Evolutionary conservation across 2,113 vertebrate genomes (phyloP).

Genomic region (Ailuropoda melanoleuca): DNA sequence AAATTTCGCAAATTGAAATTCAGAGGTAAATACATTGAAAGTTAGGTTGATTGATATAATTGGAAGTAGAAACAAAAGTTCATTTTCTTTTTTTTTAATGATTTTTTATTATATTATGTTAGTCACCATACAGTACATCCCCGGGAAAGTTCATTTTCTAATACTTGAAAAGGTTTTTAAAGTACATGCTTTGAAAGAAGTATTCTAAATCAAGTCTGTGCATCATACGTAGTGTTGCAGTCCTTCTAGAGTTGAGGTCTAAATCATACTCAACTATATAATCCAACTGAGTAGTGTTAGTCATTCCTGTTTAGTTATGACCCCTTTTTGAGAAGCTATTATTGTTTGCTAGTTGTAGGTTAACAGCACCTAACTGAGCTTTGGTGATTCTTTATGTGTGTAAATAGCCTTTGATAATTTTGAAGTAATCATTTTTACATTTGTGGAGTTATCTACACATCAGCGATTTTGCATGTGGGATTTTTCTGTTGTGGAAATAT

Average conservation of each 20-base stretch:
- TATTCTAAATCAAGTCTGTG: not conserved
- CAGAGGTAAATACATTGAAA: not conserved
- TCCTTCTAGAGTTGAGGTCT: not conserved
- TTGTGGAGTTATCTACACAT: not conserved
- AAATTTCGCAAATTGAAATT: conserved; percentile 33
- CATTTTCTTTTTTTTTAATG: too few relatives aligned
- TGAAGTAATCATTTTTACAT: not conserved
- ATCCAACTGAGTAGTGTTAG: not conserved
- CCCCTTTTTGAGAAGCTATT: not conserved
- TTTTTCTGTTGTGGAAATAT: not conserved
- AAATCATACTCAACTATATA: not conserved
- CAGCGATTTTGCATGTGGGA: not conserved
- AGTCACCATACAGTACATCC: too few relatives aligned
- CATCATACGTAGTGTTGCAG: not conserved
- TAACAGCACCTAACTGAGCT: not conserved
- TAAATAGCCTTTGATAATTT: not conserved
- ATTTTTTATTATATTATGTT: too few relatives aligned
- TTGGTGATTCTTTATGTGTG: not conserved
- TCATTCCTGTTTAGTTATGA: not conserved
- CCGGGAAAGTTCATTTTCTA: conserved; percentile 37
- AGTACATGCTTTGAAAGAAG: not conserved
- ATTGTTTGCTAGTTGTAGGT: not conserved
- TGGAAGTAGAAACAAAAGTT: conserved; percentile 2
- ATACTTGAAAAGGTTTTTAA: conserved; percentile 10
- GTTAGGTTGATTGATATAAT: not conserved